Percentiles rank a stretch among this genome's conserved stretches.
Evolutionary conservation across 23 tunicate species (phyloP).

Genomic region (Trididemnum clinides): DNA sequence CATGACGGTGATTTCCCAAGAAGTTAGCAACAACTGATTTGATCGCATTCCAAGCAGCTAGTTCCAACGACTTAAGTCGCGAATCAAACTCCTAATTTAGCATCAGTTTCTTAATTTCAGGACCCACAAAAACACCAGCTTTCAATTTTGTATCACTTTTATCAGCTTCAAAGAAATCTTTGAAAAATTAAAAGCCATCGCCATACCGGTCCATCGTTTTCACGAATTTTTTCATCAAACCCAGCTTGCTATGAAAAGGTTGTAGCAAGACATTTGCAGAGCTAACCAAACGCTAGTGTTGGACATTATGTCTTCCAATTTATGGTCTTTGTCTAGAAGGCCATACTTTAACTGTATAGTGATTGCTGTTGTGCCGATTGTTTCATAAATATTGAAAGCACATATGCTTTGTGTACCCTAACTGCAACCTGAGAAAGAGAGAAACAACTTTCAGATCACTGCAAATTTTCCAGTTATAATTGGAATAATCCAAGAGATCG

Average conservation of each 20-base stretch:
- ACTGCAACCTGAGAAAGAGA: not conserved
- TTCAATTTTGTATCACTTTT: not conserved
- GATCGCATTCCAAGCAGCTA: slow-evolving; percentile 25
- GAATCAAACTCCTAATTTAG: slow-evolving; percentile 4
- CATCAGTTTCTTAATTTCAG: not conserved
- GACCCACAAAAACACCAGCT: not conserved
- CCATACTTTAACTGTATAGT: not conserved
- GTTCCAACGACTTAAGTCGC: slow-evolving; percentile 3
- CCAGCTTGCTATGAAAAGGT: not conserved
- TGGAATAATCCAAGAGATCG: not conserved
- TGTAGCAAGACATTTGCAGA: not conserved
- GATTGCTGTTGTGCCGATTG: slow-evolving; percentile 6
- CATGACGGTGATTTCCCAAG: slow-evolving; percentile 24
- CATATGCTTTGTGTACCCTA: slow-evolving; percentile 7
- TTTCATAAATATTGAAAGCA: slow-evolving; percentile 3
- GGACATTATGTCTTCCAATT: not conserved
- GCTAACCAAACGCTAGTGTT: not conserved
- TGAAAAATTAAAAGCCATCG: no score
- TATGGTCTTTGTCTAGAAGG: not conserved
- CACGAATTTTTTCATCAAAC: not conserved
- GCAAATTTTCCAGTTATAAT: slow-evolving; percentile 3
- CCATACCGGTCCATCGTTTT: slow-evolving; percentile 7
- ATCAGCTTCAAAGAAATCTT: not conserved
- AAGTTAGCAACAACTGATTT: slow-evolving; percentile 22
- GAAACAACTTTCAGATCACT: not conserved